Evolutionary conservation across 2,888 invertebrate species (phyloP).

Genomic region (Nephrotoma appendiculata): DNA sequence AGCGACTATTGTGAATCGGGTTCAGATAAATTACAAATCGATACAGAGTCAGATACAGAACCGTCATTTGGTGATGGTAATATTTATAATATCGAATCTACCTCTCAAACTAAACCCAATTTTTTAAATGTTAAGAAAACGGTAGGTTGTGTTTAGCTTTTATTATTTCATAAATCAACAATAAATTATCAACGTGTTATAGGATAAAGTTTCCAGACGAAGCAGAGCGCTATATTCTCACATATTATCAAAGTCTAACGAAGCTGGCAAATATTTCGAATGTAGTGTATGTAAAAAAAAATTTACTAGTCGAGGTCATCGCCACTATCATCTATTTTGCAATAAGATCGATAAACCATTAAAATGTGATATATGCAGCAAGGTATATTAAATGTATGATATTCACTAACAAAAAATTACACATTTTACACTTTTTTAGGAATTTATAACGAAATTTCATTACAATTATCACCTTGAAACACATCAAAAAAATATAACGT

Average conservation of each 20-base stretch:
- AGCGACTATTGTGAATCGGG: not conserved
- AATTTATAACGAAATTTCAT: constrained; percentile 56
- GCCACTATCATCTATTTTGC: constrained; percentile 50
- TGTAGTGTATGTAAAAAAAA: constrained; percentile 54
- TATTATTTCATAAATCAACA: not conserved
- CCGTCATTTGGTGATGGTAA: not conserved
- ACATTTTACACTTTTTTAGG: constrained; percentile 30
- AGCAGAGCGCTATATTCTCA: constrained; percentile 8
- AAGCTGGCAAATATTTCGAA: constrained; percentile 26
- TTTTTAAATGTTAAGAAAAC: not conserved
- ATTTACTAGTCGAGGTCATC: constrained; percentile 51
- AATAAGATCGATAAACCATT: constrained; percentile 37
- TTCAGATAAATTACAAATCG: not conserved
- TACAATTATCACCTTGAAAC: constrained; percentile 55
- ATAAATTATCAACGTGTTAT: not conserved
- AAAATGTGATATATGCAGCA: constrained; percentile 30
- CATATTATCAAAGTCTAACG: constrained; percentile 12
- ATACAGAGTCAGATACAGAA: not conserved
- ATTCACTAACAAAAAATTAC: not conserved
- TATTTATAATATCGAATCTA: not conserved
- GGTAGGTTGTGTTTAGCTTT: not conserved
- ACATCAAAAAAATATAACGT: constrained; percentile 46
- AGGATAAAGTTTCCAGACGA: not conserved
- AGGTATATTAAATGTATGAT: constrained; percentile 17
- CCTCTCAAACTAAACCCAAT: not conserved